These are phyloP conservation scores for Enteromius thamalakanensis DNA, from an alignment of 2,797 vertebrate genomes.

Conservation along the genomic window DNA sequence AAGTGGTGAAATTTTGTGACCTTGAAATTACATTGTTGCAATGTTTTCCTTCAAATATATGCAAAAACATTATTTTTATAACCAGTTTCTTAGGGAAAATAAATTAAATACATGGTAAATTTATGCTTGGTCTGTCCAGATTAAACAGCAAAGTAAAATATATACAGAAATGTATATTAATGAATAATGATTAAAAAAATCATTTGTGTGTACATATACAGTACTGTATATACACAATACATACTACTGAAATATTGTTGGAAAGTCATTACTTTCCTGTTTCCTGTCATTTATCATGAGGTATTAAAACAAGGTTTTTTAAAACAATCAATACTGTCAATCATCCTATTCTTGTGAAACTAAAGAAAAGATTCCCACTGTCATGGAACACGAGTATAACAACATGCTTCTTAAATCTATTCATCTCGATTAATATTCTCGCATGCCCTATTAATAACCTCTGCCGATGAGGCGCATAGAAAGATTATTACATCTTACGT, in stretches of 20 bases:
- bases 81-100: neutral
- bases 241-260: neutral
- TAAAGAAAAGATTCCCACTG: neutral
- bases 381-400: neutral
- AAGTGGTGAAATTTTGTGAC: neutral
- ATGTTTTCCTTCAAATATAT: neutral
- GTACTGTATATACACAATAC: neutral
- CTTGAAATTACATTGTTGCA: neutral
- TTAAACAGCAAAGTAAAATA: neutral
- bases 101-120: neutral
- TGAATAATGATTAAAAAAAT: neutral
- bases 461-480: conserved; percentile 45
- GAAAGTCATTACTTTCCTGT: neutral
- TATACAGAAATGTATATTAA: neutral
- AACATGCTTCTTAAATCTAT: conserved; percentile 47
- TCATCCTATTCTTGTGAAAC: neutral
- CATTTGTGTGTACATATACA: too few relatives aligned
- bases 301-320: neutral
- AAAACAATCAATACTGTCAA: neutral
- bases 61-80: neutral
- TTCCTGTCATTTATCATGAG: neutral
- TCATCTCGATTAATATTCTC: conserved; percentile 65
- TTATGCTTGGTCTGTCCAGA: neutral
- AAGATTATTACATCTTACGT: conserved; percentile 58
- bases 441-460: conserved; percentile 61